Conservation (phyloP, 2,113 vertebrate genomes). For the Riparia riparia region DNA sequence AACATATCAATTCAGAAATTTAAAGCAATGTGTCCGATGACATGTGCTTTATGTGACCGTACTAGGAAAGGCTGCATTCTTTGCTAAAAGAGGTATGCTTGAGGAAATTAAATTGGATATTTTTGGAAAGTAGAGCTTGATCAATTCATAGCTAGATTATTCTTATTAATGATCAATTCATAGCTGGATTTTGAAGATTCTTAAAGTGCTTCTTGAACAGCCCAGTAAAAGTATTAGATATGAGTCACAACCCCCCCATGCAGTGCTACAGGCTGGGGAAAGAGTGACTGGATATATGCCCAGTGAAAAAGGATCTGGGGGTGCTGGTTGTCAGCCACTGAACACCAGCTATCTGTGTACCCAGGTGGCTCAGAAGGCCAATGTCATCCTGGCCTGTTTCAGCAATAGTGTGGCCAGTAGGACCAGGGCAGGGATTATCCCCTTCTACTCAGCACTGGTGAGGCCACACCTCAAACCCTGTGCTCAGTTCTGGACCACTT, state of each 20-base stretch:
- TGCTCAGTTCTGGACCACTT: neutral
- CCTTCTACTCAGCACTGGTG: too few species aligned
- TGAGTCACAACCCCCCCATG: too few species aligned
- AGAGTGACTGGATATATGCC: neutral
- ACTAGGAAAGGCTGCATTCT: rapidly evolving
- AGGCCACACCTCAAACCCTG: neutral
- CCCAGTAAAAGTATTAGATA: neutral
- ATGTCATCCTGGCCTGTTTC: rapidly evolving
- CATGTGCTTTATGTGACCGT: rapidly evolving
- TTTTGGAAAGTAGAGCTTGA: neutral
- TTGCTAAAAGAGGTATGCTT: neutral
- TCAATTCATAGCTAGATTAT: neutral
- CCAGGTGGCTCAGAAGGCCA: neutral
- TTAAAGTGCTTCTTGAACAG: neutral
- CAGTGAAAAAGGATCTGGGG: neutral
- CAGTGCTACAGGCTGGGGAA: neutral
- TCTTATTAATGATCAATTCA: neutral
- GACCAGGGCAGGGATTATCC: neutral
- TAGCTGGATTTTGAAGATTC: neutral
- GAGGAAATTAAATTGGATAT: neutral
- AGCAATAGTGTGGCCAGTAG: neutral
- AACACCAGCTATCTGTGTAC: neutral
- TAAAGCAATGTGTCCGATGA: neutral
- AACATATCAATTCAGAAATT: neutral
- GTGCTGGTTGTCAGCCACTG: neutral